phyloP scores from a whole-genome alignment of 2,888 invertebrate species.

The Polymixis lichenea region DNA sequence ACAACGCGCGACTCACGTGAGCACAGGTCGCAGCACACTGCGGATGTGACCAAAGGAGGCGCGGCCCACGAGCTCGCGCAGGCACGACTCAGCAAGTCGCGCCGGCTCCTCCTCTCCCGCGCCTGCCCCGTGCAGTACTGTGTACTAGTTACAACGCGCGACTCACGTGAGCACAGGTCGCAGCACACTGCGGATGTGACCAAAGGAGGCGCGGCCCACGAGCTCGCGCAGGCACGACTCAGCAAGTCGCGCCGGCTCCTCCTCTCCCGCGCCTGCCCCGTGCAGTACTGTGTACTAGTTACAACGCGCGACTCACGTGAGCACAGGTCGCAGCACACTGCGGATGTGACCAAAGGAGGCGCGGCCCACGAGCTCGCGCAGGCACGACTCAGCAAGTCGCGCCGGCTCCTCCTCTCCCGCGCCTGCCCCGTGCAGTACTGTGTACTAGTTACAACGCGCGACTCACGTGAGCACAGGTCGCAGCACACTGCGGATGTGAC shows the following conservation, averaged over 20 bases:
- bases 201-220: conserved; percentile 98
- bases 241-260: too few relatives aligned
- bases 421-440: too few relatives aligned
- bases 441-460: too few relatives aligned
- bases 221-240: conserved; percentile 93
- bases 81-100: conserved; percentile 65
- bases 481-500: conserved; percentile 97
- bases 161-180: conserved; percentile 94
- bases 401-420: too few relatives aligned
- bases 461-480: conserved; percentile 94
- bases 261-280: too few relatives aligned
- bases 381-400: conserved; percentile 65
- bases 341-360: conserved; percentile 98
- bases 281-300: too few relatives aligned
- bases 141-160: too few relatives aligned
- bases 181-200: conserved; percentile 97
- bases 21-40: conserved; percentile 96
- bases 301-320: conserved; percentile 83
- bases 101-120: too few relatives aligned
- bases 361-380: conserved; percentile 98
- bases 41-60: conserved; percentile 98
- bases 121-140: too few relatives aligned
- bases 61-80: conserved; percentile 98
- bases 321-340: conserved; percentile 96
- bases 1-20: conserved; percentile 83